Conservation (phyloP, 30 jellyfish, hydroid and myxozoan species). For the Sanderia malayensis region DNA sequence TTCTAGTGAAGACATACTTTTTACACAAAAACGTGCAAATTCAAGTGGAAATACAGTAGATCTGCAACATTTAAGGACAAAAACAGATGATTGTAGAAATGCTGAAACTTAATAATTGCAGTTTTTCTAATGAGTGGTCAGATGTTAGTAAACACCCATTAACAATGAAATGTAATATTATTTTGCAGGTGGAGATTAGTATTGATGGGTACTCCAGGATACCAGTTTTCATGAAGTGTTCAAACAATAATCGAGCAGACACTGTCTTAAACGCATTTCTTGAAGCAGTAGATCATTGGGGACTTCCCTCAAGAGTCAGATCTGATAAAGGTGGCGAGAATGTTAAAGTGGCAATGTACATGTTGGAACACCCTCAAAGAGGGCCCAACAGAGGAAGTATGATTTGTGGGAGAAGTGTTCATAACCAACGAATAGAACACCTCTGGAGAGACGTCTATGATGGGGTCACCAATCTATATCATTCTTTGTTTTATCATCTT, state of each 20-base stretch:
- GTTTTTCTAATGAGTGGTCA: no score
- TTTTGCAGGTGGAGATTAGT: background rate
- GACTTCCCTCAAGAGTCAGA: constrained; percentile 18
- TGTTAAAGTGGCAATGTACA: constrained; percentile 12
- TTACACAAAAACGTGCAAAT: no score
- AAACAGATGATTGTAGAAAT: no score
- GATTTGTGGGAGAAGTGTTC: constrained; percentile 20
- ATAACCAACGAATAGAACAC: constrained; percentile 15
- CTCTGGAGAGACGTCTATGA: constrained; percentile 30
- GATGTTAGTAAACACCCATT: no score
- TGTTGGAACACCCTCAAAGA: constrained; percentile 6
- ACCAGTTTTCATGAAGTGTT: background rate
- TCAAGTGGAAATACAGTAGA: no score
- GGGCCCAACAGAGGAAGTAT: constrained; percentile 18
- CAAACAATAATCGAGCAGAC: background rate
- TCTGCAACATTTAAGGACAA: no score
- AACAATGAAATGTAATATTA: background rate
- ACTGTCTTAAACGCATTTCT: background rate
- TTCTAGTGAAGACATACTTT: background rate
- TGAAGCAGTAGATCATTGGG: background rate
- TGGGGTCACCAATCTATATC: constrained; percentile 1
- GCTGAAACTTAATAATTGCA: no score
- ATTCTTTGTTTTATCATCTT: constrained; percentile 2
- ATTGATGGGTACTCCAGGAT: background rate
- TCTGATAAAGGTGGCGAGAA: constrained; percentile 22